Conservation (phyloP, 1,140 invertebrate species). For the Oedothorax gibbosus region DNA sequence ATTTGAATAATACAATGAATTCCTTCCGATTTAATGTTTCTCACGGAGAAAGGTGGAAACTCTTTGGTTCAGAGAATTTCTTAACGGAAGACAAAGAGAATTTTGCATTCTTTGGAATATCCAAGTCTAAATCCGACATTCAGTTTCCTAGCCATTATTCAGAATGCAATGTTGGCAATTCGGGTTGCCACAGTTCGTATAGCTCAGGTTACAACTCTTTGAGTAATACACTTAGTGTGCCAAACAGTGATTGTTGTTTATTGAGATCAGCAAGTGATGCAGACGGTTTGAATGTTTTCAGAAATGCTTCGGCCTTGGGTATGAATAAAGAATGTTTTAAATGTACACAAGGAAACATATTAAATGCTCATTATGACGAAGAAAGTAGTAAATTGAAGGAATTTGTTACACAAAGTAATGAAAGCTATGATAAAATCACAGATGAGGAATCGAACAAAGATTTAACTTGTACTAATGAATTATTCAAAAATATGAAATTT, state of each 20-base stretch:
- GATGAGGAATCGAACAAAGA: no score
- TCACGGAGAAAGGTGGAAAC: neutral
- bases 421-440: no score
- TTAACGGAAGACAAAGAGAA: neutral
- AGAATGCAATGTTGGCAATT: neutral
- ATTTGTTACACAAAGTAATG: neutral
- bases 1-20: neutral
- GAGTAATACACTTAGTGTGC: neutral
- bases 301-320: neutral
- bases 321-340: neutral
- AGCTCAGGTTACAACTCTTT: neutral
- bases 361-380: no score
- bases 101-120: neutral
- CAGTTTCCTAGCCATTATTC: conserved; percentile 1
- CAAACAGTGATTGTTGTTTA: neutral
- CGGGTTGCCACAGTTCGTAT: neutral
- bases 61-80: neutral
- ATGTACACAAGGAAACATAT: neutral
- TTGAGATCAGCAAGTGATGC: conserved; percentile 34
- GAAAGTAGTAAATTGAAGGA: no score
- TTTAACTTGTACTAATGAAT: no score
- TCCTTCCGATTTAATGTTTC: neutral
- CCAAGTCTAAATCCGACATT: conserved; percentile 34
- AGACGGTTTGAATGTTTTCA: neutral
- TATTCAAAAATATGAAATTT: no score